Evolutionary conservation across 2,113 vertebrate genomes (phyloP).

Genomic region (Aleadryas rufinucha): DNA sequence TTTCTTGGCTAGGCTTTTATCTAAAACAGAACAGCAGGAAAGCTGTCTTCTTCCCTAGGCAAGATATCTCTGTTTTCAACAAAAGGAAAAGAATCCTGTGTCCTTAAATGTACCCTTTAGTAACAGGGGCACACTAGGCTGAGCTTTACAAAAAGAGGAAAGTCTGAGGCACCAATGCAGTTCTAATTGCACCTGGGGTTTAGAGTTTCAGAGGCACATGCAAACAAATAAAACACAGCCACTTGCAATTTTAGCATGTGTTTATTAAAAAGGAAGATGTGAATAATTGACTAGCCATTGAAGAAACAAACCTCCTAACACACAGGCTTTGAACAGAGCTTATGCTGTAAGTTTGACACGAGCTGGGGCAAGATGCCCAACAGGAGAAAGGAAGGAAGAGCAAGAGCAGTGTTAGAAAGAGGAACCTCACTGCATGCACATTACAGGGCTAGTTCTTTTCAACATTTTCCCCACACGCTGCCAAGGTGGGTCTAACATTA

Average conservation of each 20-base stretch:
- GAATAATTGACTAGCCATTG: background rate
- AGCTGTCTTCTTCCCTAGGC: background rate
- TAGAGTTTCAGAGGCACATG: background rate
- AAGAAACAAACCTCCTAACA: background rate
- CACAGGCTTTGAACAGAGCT: background rate
- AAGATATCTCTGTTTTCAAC: background rate
- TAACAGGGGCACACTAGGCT: background rate
- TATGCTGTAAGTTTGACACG: background rate
- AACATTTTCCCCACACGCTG: fast-evolving
- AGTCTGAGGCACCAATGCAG: background rate
- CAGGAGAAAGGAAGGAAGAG: background rate
- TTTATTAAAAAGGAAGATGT: background rate
- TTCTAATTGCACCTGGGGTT: background rate
- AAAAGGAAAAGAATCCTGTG: background rate
- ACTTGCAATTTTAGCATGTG: background rate
- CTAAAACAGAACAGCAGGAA: background rate
- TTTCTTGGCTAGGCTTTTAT: background rate
- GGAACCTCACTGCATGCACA: background rate
- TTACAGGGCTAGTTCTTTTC: background rate
- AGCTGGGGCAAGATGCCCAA: background rate
- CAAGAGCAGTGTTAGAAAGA: background rate
- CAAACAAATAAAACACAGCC: background rate
- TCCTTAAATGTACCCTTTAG: background rate
- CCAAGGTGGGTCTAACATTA: background rate
- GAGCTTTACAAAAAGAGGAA: background rate